Conservation (phyloP, 2,797 vertebrate genomes). For the Chloroceryle inda region DNA sequence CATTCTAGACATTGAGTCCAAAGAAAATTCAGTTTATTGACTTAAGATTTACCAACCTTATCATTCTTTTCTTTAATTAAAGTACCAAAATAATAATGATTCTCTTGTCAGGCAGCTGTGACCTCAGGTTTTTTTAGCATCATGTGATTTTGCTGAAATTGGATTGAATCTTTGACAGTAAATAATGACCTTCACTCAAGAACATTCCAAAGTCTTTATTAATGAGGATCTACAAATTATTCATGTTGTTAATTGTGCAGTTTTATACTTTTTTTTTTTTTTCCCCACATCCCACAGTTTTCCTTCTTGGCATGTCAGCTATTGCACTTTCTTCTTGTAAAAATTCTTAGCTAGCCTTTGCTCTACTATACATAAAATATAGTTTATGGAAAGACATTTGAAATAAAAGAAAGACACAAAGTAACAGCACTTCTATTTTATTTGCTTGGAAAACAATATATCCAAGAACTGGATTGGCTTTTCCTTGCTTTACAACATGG, state of each 20-base stretch:
- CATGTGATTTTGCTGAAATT: background rate
- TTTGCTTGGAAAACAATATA: background rate
- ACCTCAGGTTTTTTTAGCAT: background rate
- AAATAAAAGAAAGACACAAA: background rate
- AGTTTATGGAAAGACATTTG: background rate
- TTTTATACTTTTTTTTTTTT: background rate
- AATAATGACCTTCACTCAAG: conserved; percentile 39
- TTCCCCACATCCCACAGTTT: background rate
- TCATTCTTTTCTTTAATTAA: conserved; percentile 33
- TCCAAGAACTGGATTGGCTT: background rate
- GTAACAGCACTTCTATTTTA: background rate
- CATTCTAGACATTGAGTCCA: background rate
- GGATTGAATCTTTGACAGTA: conserved; percentile 26
- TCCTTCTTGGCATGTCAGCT: background rate
- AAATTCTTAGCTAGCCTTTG: background rate
- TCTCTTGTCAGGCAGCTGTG: background rate
- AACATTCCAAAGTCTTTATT: conserved; percentile 2
- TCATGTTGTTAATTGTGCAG: background rate
- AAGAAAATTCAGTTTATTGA: background rate
- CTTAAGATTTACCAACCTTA: background rate
- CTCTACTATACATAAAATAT: background rate
- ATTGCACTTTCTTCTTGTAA: background rate
- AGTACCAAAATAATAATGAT: conserved; percentile 10
- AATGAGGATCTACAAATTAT: background rate
- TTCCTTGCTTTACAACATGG: background rate